Conservation (phyloP, 2,888 invertebrate species). For the Uloborus plumipes region DNA sequence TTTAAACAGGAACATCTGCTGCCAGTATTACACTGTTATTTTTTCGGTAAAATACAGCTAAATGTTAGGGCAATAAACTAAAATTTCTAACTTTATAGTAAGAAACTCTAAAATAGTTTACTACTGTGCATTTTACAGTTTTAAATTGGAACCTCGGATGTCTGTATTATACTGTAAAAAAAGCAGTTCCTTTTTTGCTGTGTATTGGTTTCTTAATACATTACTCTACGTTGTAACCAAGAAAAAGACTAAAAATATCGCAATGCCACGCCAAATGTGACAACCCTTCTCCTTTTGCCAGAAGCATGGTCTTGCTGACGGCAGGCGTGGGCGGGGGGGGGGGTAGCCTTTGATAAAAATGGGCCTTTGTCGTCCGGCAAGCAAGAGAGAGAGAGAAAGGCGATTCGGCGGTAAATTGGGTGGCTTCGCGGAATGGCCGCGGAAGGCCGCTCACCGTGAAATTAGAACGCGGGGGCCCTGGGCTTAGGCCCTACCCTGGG, state of each 20-base stretch:
- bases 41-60: too few relatives aligned
- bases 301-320: conserved; percentile 53
- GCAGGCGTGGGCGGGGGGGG: conserved; percentile 14
- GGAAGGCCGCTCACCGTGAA: conserved; percentile 62
- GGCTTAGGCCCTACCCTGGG: conserved; percentile 58
- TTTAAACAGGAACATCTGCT: too few relatives aligned
- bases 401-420: conserved; percentile 64
- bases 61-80: too few relatives aligned
- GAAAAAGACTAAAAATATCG: background rate
- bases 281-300: conserved; percentile 1
- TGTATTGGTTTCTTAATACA: too few relatives aligned
- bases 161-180: too few relatives aligned
- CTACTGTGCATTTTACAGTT: too few relatives aligned
- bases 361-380: conserved; percentile 64
- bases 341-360: conserved; percentile 58
- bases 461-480: conserved; percentile 59
- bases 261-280: conserved; percentile 30
- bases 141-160: too few relatives aligned
- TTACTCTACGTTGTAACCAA: background rate
- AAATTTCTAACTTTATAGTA: too few relatives aligned
- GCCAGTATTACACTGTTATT: too few relatives aligned
- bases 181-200: too few relatives aligned
- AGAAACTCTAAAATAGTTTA: too few relatives aligned
- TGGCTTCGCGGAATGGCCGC: conserved; percentile 62
- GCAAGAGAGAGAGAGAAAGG: conserved; percentile 25